phyloP scores from a whole-genome alignment of 1,140 invertebrate genomes.

The Drosophila murphyi region DNA sequence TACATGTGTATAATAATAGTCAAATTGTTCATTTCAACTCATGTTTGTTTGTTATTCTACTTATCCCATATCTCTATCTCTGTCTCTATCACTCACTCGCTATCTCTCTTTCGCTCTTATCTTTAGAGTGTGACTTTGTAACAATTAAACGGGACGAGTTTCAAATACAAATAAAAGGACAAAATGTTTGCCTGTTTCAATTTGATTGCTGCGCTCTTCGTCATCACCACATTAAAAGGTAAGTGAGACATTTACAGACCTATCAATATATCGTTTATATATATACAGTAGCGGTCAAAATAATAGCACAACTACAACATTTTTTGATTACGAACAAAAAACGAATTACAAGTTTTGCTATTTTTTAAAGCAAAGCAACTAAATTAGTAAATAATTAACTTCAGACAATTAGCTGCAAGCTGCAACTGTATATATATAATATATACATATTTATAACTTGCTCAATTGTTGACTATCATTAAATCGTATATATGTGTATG shows the following conservation, averaged over 20 bases:
- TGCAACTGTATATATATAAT: neutral
- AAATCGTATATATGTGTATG: neutral
- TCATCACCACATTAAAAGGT: conserved; percentile 64
- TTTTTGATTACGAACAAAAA: no score
- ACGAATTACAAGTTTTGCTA: no score
- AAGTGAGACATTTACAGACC: conserved; percentile 40
- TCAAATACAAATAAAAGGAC: conserved; percentile 8
- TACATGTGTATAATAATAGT: conserved; percentile 3
- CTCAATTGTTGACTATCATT: no score
- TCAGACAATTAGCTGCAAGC: no score
- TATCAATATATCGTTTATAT: no score
- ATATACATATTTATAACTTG: neutral
- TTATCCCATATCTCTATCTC: no score
- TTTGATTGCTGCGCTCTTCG: conserved; percentile 51
- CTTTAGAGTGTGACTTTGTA: conserved; percentile 11
- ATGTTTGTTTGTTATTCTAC: neutral
- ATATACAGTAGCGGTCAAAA: no score
- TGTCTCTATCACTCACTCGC: no score
- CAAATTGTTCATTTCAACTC: conserved; percentile 1
- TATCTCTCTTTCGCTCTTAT: neutral
- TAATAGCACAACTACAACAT: no score
- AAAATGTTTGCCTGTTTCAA: conserved; percentile 63
- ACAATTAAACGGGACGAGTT: neutral
- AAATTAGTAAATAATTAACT: no score
- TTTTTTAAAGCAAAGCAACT: no score